Evolutionary conservation across 2,797 vertebrate species (phyloP).

Genomic region (Nyctalus aviator): DNA sequence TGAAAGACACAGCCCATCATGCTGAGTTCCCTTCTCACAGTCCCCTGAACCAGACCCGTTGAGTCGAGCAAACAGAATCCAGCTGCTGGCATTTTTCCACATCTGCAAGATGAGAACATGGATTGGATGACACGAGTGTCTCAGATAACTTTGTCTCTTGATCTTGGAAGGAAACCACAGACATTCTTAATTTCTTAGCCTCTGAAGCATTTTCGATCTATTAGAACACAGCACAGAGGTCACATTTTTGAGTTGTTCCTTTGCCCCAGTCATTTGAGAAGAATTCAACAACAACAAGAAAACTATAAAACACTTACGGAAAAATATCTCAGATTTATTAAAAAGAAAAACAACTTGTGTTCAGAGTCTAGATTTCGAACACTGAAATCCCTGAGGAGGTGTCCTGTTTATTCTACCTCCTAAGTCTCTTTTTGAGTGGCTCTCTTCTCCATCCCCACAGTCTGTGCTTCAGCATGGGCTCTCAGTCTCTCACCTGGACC

Average conservation of each 20-base stretch:
- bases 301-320: background rate
- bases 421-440: background rate
- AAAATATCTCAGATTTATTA: slow-evolving; percentile 19
- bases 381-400: background rate
- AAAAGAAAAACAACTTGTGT: background rate
- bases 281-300: slow-evolving; percentile 10
- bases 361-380: background rate
- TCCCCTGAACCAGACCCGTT: background rate
- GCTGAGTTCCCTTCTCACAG: background rate
- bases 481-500: background rate
- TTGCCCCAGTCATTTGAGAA: slow-evolving; percentile 47
- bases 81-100: background rate
- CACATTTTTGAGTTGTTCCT: slow-evolving; percentile 51
- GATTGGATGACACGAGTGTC: background rate
- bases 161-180: slow-evolving; percentile 59
- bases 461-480: background rate
- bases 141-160: slow-evolving; percentile 11
- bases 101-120: background rate
- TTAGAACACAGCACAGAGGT: slow-evolving; percentile 38
- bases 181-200: slow-evolving; percentile 49
- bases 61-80: background rate
- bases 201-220: slow-evolving; percentile 57
- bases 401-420: background rate
- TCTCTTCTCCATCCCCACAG: background rate
- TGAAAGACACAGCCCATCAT: background rate